Percentiles rank a stretch among this genome's conserved stretches.
Conservation (phyloP, 2,888 invertebrate species). For the Thumatha senex region DNA sequence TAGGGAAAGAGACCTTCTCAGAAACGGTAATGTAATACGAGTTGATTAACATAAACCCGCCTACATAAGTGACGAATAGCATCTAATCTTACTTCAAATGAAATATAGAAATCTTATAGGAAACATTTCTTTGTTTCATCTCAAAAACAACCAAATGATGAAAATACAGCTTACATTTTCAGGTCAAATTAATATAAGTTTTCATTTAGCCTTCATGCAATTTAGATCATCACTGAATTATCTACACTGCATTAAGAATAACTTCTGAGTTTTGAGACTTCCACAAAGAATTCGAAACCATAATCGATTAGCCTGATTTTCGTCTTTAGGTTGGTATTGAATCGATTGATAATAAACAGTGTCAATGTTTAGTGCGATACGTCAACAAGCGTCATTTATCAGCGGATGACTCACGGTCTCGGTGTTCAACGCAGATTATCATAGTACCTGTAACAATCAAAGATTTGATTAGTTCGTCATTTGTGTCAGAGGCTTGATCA, state of each 20-base stretch:
- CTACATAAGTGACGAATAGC: conserved; percentile 43
- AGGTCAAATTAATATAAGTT: no score
- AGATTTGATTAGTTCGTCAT: conserved; percentile 50
- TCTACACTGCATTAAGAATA: neutral
- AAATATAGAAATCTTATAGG: conserved; percentile 20
- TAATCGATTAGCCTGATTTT: conserved; percentile 26
- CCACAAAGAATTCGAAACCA: neutral
- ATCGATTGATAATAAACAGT: conserved; percentile 32
- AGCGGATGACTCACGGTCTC: conserved; percentile 71
- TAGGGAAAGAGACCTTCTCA: conserved; percentile 50
- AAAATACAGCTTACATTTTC: no score
- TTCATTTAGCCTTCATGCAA: neutral
- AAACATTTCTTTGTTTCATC: conserved; percentile 21
- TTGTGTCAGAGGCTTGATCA: neutral
- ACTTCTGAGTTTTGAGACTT: conserved; percentile 13
- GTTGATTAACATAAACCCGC: conserved; percentile 43
- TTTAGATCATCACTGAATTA: neutral
- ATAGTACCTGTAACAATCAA: conserved; percentile 75
- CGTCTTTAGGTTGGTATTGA: conserved; percentile 18
- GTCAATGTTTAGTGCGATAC: conserved; percentile 43
- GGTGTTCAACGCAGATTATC: conserved; percentile 66
- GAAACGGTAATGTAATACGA: conserved; percentile 39
- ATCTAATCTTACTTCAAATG: conserved; percentile 25
- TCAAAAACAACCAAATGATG: neutral
- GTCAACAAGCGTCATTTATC: conserved; percentile 61